phyloP scores from a whole-genome alignment of 2,113 vertebrate genomes.

The Scalopus aquaticus region DNA sequence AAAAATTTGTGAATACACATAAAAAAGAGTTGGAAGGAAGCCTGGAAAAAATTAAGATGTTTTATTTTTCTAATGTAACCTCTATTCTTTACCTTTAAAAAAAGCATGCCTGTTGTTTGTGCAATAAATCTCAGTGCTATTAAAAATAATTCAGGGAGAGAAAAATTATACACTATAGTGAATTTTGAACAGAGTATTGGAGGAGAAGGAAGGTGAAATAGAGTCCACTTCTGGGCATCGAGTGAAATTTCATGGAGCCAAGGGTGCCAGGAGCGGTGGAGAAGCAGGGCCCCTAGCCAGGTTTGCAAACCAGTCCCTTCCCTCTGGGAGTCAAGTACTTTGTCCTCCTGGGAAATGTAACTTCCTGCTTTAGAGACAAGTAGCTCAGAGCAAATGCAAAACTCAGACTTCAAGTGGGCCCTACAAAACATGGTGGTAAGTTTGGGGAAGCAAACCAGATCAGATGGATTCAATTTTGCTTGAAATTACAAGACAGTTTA shows the following conservation, averaged over 20 bases:
- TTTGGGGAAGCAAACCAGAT: conserved; percentile 10
- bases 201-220: not conserved
- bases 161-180: not conserved
- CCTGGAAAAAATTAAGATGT: not conserved
- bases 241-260: not conserved
- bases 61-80: not conserved
- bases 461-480: conserved; percentile 60
- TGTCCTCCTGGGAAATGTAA: not conserved
- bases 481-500: conserved; percentile 45
- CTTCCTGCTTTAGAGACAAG: conserved; percentile 53
- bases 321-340: conserved; percentile 11
- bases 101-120: not conserved
- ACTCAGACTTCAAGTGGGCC: not conserved
- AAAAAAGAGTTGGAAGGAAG: not conserved
- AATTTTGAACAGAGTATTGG: not conserved
- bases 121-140: not conserved
- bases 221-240: not conserved
- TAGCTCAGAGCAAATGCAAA: conserved; percentile 10
- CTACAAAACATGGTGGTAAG: not conserved
- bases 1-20: not conserved
- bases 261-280: not conserved
- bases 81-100: not conserved
- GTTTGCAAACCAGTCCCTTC: not conserved
- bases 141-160: conserved; percentile 27
- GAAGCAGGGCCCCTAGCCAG: not conserved